These are phyloP conservation scores for Dysmachus trigonus DNA, from an alignment of 2,888 invertebrate genomes.

Conservation along the genomic window DNA sequence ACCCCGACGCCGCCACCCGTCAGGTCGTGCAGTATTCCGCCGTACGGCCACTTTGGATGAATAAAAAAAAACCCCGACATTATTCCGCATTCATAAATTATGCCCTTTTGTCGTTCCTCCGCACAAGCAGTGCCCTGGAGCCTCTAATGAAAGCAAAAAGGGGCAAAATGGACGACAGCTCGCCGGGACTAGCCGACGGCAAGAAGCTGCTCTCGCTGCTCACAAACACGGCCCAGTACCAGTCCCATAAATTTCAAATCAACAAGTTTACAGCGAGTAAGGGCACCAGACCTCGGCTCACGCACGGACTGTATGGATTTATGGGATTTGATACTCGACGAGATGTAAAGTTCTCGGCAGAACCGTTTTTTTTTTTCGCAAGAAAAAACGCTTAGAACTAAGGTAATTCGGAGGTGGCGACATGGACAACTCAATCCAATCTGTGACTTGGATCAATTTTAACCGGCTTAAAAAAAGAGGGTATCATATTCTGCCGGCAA, in stretches of 20 bases:
- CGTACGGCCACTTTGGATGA: not conserved
- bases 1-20: not conserved
- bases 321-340: not conserved
- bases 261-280: not conserved
- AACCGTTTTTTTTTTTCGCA: not conserved
- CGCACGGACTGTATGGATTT: not conserved
- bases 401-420: not conserved
- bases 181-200: not conserved
- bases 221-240: not conserved
- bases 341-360: not conserved
- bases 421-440: not conserved
- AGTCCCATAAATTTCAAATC: conserved; percentile 5
- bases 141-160: conserved; percentile 3
- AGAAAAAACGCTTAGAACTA: not conserved
- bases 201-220: not conserved
- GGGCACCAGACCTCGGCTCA: not conserved
- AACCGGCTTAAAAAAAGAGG: too few species aligned
- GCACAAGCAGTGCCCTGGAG: not conserved
- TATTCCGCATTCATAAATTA: conserved; percentile 19
- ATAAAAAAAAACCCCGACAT: not conserved
- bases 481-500: too few species aligned
- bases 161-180: not conserved
- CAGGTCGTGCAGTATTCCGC: not conserved
- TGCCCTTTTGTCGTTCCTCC: not conserved
- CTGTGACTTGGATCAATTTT: not conserved